Evolutionary conservation across 37 sponge, comb jelly and placozoan genomes (phyloP), one percentile per base, ranked within the genome.

Genomic region (Cliona cf. orientalis): DNA sequence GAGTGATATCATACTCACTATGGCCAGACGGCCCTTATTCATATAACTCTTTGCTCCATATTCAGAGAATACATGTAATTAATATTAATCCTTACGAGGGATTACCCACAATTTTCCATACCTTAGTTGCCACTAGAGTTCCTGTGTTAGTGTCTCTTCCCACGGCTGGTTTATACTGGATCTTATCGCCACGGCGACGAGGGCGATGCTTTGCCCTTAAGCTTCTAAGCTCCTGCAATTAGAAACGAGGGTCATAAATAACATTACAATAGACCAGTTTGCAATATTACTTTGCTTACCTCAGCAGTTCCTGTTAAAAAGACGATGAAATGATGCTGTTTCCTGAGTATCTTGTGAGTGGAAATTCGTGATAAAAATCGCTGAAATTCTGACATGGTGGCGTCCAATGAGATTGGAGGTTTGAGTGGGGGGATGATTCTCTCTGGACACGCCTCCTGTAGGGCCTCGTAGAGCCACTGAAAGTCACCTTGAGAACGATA

Each of bases 321-420:
- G 0, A 74, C 72, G 38, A 83, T 41, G 42, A 91, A 76, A 7
- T 75, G 46, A 28, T 83, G 92, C 33, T 91, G 88, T 36, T 72
- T 87, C 41, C 80, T 58, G 45, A 87, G 80, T 53, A 72, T 66
- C 45, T 57, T 89, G 81, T 94, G 95, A 42, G 71, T 35, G 0
- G 81, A 46, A 35, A 94, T 58, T 33, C 95, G 80, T 34, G 92
- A 82, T 58, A 94, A 81, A 73, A 94, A 94, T 58, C 95, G 62
- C 66, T 94, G 95, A 60, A 90, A 90, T 69, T 94, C 95, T 25
- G 91, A 83, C 60, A 94, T 84, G 43, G 95, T 94, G n/a, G 92
- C 95, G 80, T 81, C 76, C 22, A 90, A 82, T 6, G 95, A 90
- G 39, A 90, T 90, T 5, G 91, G 91, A 14, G 92, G 86, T 44